phyloP scores from a whole-genome alignment of 2,888 invertebrate species.

The Acanthococcus lagerstroemiae region DNA sequence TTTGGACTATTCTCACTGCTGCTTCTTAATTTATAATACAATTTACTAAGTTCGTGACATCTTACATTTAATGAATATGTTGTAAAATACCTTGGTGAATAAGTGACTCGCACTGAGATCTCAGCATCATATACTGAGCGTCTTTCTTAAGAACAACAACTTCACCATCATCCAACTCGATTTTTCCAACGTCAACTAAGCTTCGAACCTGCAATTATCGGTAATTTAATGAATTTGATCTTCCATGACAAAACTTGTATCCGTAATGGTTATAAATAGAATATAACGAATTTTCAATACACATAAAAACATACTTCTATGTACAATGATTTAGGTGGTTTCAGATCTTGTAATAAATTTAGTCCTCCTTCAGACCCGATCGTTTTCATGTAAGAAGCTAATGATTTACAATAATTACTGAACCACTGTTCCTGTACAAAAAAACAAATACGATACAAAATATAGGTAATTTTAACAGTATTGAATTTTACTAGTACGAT shows the following conservation, averaged over 20 bases:
- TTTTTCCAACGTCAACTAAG: constrained; percentile 80
- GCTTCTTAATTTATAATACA: neutral
- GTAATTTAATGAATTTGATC: too few species aligned
- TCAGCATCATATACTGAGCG: constrained; percentile 79
- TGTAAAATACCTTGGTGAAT: constrained; percentile 81
- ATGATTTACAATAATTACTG: constrained; percentile 69
- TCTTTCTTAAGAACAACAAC: constrained; percentile 78
- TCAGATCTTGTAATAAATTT: constrained; percentile 75
- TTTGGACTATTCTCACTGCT: neutral
- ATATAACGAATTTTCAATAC: neutral
- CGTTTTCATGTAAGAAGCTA: constrained; percentile 82
- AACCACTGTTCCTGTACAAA: constrained; percentile 64
- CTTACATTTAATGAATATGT: constrained; percentile 48
- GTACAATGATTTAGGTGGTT: constrained; percentile 84
- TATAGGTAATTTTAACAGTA: too few species aligned
- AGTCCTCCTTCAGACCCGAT: constrained; percentile 71
- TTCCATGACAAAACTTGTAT: neutral
- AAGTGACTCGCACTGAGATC: constrained; percentile 78
- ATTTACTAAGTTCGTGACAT: neutral
- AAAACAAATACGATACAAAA: too few species aligned
- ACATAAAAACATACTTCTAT: constrained; percentile 59
- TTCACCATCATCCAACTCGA: constrained; percentile 90
- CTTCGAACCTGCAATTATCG: constrained; percentile 54
- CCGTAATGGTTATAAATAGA: neutral
- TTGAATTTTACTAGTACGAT: neutral